These are phyloP conservation scores for Xyrauchen texanus DNA, from an alignment of 2,113 vertebrate species.

Conservation along the genomic window DNA sequence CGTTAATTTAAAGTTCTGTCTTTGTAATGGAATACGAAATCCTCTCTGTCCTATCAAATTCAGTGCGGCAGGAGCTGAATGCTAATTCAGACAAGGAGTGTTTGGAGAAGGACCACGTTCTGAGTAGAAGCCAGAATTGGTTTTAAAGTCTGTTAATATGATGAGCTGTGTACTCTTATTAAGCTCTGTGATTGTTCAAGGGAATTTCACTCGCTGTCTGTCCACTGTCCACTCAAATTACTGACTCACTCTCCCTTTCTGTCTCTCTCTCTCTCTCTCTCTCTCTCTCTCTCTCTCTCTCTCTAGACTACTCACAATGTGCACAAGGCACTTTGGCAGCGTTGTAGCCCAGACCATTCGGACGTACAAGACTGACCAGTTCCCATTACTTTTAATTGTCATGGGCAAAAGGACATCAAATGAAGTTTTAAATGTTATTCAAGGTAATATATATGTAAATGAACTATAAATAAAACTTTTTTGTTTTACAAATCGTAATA, in stretches of 20 bases:
- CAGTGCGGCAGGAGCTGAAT: conserved; percentile 91
- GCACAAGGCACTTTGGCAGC: conserved; percentile 96
- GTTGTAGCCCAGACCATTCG: conserved; percentile 96
- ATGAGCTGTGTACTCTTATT: conserved; percentile 63
- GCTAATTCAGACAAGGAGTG: conserved; percentile 85
- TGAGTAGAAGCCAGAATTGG: conserved; percentile 69
- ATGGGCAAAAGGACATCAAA: conserved; percentile 99
- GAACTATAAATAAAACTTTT: neutral
- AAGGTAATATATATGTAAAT: conserved; percentile 78
- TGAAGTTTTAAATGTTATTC: conserved; percentile 98
- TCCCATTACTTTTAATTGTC: conserved; percentile 96
- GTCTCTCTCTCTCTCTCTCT: conserved; percentile 2
- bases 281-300: neutral
- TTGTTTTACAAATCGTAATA: too few species aligned
- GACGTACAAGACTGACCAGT: conserved; percentile 97
- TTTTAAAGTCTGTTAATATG: conserved; percentile 73
- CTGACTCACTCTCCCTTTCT: conserved; percentile 36
- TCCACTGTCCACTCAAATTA: conserved; percentile 44
- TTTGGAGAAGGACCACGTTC: conserved; percentile 70
- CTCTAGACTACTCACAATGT: conserved; percentile 94
- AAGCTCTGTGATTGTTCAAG: conserved; percentile 43
- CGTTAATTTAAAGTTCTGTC: conserved; percentile 99
- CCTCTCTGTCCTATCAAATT: conserved; percentile 99
- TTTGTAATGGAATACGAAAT: conserved; percentile 99
- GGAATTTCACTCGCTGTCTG: conserved; percentile 34